These are phyloP conservation scores for Gracilinanus agilis DNA, from an alignment of 2,113 vertebrate species.

Conservation along the genomic window DNA sequence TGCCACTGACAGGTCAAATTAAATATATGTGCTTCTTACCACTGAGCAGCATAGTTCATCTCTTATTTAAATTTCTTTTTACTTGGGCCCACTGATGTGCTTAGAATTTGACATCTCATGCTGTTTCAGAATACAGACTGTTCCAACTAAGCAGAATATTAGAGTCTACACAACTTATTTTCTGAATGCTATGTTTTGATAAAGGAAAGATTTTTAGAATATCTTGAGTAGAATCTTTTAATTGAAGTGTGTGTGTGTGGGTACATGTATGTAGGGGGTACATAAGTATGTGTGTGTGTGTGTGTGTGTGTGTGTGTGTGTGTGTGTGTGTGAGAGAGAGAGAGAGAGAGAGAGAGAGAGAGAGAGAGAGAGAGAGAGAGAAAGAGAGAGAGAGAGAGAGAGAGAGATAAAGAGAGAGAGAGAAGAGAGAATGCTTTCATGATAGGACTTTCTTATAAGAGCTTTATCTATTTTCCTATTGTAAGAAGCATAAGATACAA, in stretches of 20 bases:
- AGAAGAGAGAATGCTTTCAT: slow-evolving; percentile 42
- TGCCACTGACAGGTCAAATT: slow-evolving; percentile 78
- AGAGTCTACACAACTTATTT: slow-evolving; percentile 61
- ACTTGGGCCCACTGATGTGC: slow-evolving; percentile 63
- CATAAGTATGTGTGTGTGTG: not conserved
- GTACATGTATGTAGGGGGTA: too few relatives aligned
- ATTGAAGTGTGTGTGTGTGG: not conserved
- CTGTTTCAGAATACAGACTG: slow-evolving; percentile 72
- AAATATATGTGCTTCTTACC: slow-evolving; percentile 70
- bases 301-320: not conserved
- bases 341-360: too few relatives aligned
- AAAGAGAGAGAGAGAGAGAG: too few relatives aligned
- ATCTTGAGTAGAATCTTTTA: not conserved
- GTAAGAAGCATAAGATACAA: slow-evolving; percentile 25
- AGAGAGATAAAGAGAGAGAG: too few relatives aligned
- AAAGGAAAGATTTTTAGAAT: slow-evolving; percentile 45
- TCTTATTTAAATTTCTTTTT: slow-evolving; percentile 85
- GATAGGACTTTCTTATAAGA: slow-evolving; percentile 40
- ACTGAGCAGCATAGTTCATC: slow-evolving; percentile 75
- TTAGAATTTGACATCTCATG: slow-evolving; percentile 72
- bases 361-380: too few relatives aligned
- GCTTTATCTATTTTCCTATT: slow-evolving; percentile 50
- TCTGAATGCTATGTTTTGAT: slow-evolving; percentile 50
- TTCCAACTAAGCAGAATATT: slow-evolving; percentile 75
- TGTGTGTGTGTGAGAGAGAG: not conserved